Evolutionary conservation across 1,140 invertebrate species (phyloP).

Genomic region (Gonioctena quinquepunctata): DNA sequence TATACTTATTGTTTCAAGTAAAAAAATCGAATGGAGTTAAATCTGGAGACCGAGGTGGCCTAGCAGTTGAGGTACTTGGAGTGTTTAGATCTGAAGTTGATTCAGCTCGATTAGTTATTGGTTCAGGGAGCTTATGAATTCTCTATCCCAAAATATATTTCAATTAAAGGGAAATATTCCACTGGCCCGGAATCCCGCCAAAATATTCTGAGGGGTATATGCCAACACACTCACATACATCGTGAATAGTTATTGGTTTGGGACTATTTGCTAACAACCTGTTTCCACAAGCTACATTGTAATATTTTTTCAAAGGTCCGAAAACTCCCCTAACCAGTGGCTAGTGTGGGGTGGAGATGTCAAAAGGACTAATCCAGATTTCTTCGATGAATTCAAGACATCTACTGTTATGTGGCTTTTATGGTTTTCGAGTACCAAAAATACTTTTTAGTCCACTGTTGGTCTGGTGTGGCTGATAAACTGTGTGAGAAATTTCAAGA

Average conservation of each 20-base stretch:
- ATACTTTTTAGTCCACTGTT: constrained; percentile 34
- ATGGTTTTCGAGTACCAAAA: constrained; percentile 11
- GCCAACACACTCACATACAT: too few species aligned
- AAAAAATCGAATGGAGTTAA: too few species aligned
- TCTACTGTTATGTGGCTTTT: constrained; percentile 11
- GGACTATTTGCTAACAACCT: too few species aligned
- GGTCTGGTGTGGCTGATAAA: constrained; percentile 1
- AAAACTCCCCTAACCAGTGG: constrained; percentile 54
- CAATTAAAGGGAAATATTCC: too few species aligned
- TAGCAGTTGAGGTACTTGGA: background rate
- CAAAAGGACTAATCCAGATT: constrained; percentile 44
- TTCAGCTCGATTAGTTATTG: too few species aligned
- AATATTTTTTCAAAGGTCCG: constrained; percentile 38
- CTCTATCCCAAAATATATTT: too few species aligned
- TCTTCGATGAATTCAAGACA: constrained; percentile 22
- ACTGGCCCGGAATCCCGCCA: too few species aligned
- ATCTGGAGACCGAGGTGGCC: background rate
- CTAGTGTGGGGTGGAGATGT: constrained; percentile 47
- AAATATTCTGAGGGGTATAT: background rate
- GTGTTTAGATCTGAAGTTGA: too few species aligned
- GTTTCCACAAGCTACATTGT: constrained; percentile 19
- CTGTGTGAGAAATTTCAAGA: background rate
- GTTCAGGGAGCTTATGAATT: too few species aligned
- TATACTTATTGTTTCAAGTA: too few species aligned
- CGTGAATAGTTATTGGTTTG: too few species aligned